Conservation (phyloP, 2,113 vertebrate genomes). For the Thunnus maccoyii region DNA sequence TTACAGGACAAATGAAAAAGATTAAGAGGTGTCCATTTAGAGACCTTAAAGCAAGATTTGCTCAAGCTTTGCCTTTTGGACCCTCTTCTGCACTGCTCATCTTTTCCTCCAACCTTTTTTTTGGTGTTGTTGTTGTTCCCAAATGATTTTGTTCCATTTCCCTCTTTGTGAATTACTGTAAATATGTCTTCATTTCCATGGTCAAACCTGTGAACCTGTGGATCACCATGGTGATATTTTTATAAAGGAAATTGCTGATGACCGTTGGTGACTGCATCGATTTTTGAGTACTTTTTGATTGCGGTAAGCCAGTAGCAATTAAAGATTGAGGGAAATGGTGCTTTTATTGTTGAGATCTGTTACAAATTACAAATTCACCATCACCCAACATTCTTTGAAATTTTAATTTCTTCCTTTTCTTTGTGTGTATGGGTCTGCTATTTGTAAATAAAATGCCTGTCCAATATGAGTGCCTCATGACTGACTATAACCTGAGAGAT, state of each 20-base stretch:
- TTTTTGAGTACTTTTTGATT: conserved; percentile 64
- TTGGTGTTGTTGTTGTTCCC: conserved; percentile 3
- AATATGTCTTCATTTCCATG: conserved; percentile 70
- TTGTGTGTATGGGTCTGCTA: conserved; percentile 74
- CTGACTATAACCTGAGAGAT: conserved; percentile 70
- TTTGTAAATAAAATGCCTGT: conserved; percentile 85
- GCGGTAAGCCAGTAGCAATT: conserved; percentile 36
- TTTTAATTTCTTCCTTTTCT: conserved; percentile 61
- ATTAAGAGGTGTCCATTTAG: conserved; percentile 93
- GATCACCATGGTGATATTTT: conserved; percentile 84
- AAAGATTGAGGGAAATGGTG: conserved; percentile 36
- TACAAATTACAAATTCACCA: conserved; percentile 24
- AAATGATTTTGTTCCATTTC: conserved; percentile 31
- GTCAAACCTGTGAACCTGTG: conserved; percentile 73
- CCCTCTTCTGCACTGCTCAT: conserved; percentile 72
- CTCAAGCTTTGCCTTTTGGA: conserved; percentile 77
- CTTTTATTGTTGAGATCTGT: conserved; percentile 48
- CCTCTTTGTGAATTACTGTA: conserved; percentile 71
- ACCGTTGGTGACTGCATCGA: conserved; percentile 72
- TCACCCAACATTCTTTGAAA: conserved; percentile 40
- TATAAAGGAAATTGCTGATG: conserved; percentile 80
- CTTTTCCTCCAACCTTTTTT: conserved; percentile 34
- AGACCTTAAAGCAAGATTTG: conserved; percentile 71
- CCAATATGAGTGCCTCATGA: conserved; percentile 78
- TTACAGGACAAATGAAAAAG: conserved; percentile 89